A percentile compares a stretch with the other conserved stretches of the same genome.
Evolutionary conservation across 2,888 invertebrate genomes (phyloP).

Genomic region (Apodemia zela): DNA sequence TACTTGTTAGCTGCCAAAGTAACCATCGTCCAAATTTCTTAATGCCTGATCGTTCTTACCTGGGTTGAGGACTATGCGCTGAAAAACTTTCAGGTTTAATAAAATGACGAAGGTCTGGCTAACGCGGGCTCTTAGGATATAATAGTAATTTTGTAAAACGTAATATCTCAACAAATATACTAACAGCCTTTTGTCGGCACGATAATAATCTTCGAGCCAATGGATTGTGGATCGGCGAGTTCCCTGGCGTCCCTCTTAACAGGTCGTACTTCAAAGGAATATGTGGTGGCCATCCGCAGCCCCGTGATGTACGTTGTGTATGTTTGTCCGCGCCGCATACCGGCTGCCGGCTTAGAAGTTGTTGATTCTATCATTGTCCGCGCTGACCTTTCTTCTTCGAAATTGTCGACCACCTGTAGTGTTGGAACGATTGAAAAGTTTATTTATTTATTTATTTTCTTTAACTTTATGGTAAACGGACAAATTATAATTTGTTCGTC

Average conservation of each 20-base stretch:
- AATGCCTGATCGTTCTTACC: too few relatives aligned
- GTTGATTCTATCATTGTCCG: conserved; percentile 39
- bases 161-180: conserved; percentile 43
- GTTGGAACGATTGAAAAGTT: conserved; percentile 21
- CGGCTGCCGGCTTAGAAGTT: conserved; percentile 39
- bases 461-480: too few relatives aligned
- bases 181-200: conserved; percentile 92
- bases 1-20: too few relatives aligned
- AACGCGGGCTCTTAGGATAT: too few relatives aligned
- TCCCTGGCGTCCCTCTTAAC: conserved; percentile 74
- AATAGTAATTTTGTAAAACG: too few relatives aligned
- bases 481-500: too few relatives aligned
- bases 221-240: conserved; percentile 74
- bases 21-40: too few relatives aligned
- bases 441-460: too few relatives aligned
- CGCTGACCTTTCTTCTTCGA: conserved; percentile 50
- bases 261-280: conserved; percentile 88
- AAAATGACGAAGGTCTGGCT: too few relatives aligned
- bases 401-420: conserved; percentile 58
- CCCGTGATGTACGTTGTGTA: conserved; percentile 84
- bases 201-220: conserved; percentile 85
- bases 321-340: conserved; percentile 48
- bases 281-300: conserved; percentile 90
- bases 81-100: too few relatives aligned
- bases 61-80: too few relatives aligned